Conservation (phyloP, 2,888 invertebrate genomes). For the Linhomoeus sp. region DNA sequence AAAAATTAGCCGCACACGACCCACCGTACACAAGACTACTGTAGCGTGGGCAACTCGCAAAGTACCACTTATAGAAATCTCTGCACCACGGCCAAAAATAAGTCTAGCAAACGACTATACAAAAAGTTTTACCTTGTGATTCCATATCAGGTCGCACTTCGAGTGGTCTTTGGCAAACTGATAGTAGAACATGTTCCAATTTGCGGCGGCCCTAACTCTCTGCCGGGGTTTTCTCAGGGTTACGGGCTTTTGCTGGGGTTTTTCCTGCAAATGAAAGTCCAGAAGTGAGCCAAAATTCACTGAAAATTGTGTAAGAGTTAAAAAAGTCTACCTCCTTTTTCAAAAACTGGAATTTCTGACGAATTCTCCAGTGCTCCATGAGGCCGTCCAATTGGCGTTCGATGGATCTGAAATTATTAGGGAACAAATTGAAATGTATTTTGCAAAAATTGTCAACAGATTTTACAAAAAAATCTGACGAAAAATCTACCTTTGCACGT, state of each 20-base stretch:
- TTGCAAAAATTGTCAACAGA: no score
- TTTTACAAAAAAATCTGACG: no score
- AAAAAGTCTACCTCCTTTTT: constrained; percentile 14
- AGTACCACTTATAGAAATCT: no score
- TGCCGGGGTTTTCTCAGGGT: constrained; percentile 72
- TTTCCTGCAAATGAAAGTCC: constrained; percentile 6
- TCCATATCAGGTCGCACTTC: constrained; percentile 93
- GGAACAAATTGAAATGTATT: no score
- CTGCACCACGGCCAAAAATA: no score
- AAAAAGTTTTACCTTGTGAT: constrained; percentile 91
- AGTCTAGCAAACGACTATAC: no score
- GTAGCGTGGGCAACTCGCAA: neutral
- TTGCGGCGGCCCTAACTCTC: constrained; percentile 60
- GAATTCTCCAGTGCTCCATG: constrained; percentile 34
- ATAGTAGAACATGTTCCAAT: constrained; percentile 84
- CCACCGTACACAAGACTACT: neutral
- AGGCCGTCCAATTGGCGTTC: constrained; percentile 34
- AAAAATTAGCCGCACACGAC: no score
- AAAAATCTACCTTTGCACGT: constrained; percentile 14
- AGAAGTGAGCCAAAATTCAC: no score
- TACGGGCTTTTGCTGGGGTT: constrained; percentile 47
- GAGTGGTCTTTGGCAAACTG: constrained; percentile 83
- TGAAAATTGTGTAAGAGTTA: no score
- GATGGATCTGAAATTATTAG: no score
- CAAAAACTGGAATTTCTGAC: constrained; percentile 29